Percentiles rank a stretch among this genome's conserved stretches.
Conservation (phyloP, 2,113 vertebrate genomes). For the Neoarius graeffei region DNA sequence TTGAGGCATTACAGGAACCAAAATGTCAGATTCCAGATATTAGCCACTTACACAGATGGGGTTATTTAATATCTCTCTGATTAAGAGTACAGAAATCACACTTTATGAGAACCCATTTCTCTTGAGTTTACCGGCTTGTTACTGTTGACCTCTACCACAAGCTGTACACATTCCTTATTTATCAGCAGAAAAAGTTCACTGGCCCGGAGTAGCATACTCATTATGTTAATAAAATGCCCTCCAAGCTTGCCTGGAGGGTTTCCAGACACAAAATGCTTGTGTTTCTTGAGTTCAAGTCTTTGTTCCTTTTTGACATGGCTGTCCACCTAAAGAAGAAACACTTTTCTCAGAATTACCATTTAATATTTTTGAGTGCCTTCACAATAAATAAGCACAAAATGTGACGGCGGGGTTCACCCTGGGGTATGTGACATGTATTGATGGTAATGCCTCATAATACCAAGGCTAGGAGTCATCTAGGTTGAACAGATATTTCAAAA, state of each 20-base stretch:
- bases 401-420: background rate
- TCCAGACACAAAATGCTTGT: slow-evolving; percentile 37
- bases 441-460: slow-evolving; percentile 44
- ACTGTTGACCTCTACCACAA: slow-evolving; percentile 45
- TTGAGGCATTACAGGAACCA: background rate
- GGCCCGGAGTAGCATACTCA: slow-evolving; percentile 36
- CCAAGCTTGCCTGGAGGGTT: slow-evolving; percentile 40
- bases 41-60: background rate
- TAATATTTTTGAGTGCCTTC: background rate
- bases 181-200: slow-evolving; percentile 43
- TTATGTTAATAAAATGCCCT: slow-evolving; percentile 52
- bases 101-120: background rate
- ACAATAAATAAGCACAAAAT: background rate
- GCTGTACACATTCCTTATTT: slow-evolving; percentile 32
- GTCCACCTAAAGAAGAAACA: background rate
- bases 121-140: slow-evolving; percentile 30
- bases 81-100: slow-evolving; percentile 1
- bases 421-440: slow-evolving; percentile 35
- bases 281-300: background rate
- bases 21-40: background rate
- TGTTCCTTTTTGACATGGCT: slow-evolving; percentile 23
- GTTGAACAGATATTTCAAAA: slow-evolving; percentile 12
- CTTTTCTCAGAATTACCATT: slow-evolving; percentile 1
- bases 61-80: slow-evolving; percentile 28
- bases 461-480: slow-evolving; percentile 6